Percentiles rank a stretch among this genome's conserved stretches.
phyloP scores from a whole-genome alignment of 2,797 vertebrate species.

The Alosa sapidissima region DNA sequence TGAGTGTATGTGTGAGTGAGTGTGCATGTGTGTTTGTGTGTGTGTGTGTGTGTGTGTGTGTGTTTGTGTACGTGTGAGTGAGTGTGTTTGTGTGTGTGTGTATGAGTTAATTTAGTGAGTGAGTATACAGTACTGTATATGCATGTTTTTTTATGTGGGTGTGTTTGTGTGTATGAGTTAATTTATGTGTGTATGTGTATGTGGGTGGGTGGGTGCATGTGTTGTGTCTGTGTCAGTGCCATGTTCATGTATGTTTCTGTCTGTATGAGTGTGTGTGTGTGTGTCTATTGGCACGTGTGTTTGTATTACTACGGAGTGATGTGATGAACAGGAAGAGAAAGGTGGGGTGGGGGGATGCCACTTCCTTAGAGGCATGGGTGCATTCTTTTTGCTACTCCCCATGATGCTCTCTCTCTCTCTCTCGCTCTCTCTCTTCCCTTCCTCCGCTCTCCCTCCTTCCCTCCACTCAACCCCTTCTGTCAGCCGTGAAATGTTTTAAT shows the following conservation, averaged over 20 bases:
- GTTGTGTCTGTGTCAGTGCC: not conserved
- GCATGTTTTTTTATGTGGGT: not conserved
- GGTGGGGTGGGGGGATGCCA: not conserved
- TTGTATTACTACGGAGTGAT: not conserved
- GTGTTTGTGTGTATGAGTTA: not conserved
- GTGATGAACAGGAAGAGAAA: not conserved
- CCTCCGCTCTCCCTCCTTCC: not conserved
- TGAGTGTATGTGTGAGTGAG: not conserved
- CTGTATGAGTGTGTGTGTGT: not conserved
- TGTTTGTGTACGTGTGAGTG: not conserved
- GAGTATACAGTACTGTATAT: not conserved
- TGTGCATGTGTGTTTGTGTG: not conserved
- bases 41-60: not conserved
- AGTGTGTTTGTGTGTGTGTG: not conserved
- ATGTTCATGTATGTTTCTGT: not conserved
- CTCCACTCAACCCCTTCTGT: conserved; percentile 52
- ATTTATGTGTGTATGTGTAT: not conserved
- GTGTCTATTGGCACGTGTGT: not conserved
- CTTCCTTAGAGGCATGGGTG: conserved; percentile 2
- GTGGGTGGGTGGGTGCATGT: not conserved
- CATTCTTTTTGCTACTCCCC: not conserved
- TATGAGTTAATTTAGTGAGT: not conserved
- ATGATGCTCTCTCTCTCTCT: not conserved
- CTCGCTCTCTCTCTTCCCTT: not conserved
- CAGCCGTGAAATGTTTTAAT: conserved; percentile 24